Percentiles rank a stretch among this genome's conserved stretches.
Conservation (phyloP, 2,888 invertebrate genomes). For the Diogma glabrata region DNA sequence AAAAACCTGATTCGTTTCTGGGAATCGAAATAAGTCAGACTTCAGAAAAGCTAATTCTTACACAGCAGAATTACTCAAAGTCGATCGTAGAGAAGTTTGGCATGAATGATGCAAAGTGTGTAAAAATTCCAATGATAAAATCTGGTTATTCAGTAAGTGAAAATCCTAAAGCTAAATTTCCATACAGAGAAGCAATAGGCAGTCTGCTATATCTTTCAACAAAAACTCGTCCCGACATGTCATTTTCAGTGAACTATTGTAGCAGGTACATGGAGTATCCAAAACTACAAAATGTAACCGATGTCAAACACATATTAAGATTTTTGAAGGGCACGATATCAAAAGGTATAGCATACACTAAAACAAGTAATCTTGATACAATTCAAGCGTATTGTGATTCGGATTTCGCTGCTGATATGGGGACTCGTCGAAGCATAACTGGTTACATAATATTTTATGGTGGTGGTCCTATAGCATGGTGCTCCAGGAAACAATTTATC, state of each 20-base stretch:
- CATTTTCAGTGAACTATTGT: neutral
- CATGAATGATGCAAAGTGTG: neutral
- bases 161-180: neutral
- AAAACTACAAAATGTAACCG: too few relatives aligned
- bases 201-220: neutral
- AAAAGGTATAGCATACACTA: neutral
- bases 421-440: conserved; percentile 16
- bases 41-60: neutral
- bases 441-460: conserved; percentile 14
- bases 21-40: neutral
- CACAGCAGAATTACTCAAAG: neutral
- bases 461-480: conserved; percentile 15
- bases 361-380: neutral
- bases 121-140: neutral
- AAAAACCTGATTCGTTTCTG: neutral
- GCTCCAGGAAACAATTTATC: conserved; percentile 15
- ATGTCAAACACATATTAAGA: neutral
- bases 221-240: neutral
- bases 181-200: neutral
- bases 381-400: neutral
- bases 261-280: neutral
- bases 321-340: neutral
- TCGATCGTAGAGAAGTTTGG: neutral
- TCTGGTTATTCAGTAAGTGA: neutral
- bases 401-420: conserved; percentile 6